These are phyloP conservation scores for Zaprionus ornatus DNA, from an alignment of 1,140 invertebrate genomes.

Conservation along the genomic window DNA sequence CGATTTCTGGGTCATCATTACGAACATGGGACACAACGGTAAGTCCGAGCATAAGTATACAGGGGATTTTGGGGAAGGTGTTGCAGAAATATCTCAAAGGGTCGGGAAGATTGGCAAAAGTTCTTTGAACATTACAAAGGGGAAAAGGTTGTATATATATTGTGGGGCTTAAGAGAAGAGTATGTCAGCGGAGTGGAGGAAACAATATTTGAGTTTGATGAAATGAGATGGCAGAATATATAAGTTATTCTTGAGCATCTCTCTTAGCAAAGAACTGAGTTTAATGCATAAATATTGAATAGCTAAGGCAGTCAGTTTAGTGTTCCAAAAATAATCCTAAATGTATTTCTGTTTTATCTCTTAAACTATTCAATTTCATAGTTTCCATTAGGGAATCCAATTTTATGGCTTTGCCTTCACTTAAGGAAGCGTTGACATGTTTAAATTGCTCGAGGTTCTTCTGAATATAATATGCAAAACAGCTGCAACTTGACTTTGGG, in stretches of 20 bases:
- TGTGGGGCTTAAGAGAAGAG: no score
- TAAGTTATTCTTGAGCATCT: background rate
- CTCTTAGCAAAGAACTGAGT: background rate
- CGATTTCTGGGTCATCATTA: slow-evolving; percentile 98
- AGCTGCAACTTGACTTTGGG: background rate
- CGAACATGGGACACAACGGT: slow-evolving; percentile 93
- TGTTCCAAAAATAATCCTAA: background rate
- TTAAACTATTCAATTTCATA: background rate
- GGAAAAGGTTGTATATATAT: background rate
- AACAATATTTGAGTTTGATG: no score
- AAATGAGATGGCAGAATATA: no score
- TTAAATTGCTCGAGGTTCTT: background rate
- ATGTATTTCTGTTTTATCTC: background rate
- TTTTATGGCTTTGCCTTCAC: background rate
- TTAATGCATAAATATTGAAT: background rate
- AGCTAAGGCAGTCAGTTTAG: background rate
- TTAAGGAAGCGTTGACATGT: slow-evolving; percentile 7
- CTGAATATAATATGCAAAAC: slow-evolving; percentile 5
- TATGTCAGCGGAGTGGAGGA: no score
- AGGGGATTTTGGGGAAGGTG: background rate
- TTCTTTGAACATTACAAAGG: background rate
- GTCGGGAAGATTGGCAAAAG: background rate
- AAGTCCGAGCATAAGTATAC: slow-evolving; percentile 82
- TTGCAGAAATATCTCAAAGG: background rate
- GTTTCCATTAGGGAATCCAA: background rate